phyloP scores from a whole-genome alignment of 2,113 vertebrate genomes.

The Tylochromis polylepis region DNA sequence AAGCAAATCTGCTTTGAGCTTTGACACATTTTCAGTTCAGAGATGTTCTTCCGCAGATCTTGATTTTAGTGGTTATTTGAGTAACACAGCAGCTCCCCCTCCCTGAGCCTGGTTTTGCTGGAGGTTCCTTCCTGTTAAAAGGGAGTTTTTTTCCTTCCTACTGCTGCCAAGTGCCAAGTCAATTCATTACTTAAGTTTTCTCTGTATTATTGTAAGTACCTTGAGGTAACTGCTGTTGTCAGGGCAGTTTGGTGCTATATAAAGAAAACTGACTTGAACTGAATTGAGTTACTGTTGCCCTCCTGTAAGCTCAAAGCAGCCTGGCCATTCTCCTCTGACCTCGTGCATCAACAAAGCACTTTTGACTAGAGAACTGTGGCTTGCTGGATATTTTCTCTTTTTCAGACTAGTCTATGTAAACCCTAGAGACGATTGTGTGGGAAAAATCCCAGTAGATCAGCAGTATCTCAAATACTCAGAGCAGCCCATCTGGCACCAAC shows the following conservation, averaged over 20 bases:
- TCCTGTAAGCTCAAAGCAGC: neutral
- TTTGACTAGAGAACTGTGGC: neutral
- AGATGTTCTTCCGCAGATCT: neutral
- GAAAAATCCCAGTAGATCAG: neutral
- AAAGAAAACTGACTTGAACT: neutral
- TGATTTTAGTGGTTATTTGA: neutral
- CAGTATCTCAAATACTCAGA: neutral
- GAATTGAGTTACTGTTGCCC: neutral
- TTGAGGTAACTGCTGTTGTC: neutral
- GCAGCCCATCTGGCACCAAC: neutral
- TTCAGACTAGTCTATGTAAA: neutral
- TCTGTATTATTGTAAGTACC: neutral
- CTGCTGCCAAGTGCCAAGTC: no score
- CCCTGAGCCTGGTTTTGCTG: no score
- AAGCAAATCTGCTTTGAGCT: neutral
- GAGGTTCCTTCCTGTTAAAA: no score
- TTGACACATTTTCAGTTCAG: neutral
- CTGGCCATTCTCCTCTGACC: neutral
- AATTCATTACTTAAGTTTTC: no score
- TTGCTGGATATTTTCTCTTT: neutral
- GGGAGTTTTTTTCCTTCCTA: no score
- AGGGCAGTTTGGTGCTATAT: neutral
- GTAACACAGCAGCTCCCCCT: no score
- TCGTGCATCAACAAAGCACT: neutral
- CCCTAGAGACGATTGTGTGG: neutral